Percentiles rank a stretch among this genome's conserved stretches.
These are phyloP conservation scores for Orius insidiosus DNA, from an alignment of 1,140 invertebrate genomes.

Conservation along the genomic window DNA sequence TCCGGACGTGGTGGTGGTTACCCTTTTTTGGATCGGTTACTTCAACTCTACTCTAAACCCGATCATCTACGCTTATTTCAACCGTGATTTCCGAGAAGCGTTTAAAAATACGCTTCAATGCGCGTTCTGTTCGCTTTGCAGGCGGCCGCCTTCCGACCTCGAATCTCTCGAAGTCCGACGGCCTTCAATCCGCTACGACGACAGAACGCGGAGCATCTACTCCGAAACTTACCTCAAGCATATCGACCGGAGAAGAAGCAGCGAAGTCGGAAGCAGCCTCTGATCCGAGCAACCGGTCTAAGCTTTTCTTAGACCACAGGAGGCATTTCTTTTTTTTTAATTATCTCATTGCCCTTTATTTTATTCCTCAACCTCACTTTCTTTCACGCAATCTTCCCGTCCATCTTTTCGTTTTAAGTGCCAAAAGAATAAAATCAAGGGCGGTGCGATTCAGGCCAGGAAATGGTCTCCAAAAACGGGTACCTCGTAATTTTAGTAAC, in stretches of 20 bases:
- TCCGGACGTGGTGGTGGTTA: constrained; percentile 67
- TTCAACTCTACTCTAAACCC: constrained; percentile 95
- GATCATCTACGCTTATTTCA: constrained; percentile 96
- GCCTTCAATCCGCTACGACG: constrained; percentile 48
- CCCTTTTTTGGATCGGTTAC: constrained; percentile 98
- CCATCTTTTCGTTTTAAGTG: too few species aligned
- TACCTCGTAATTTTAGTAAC: too few species aligned
- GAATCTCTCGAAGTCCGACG: constrained; percentile 31
- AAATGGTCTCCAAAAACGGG: too few species aligned
- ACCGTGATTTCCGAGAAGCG: constrained; percentile 92
- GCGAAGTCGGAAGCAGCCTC: constrained; percentile 43
- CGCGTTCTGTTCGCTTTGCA: constrained; percentile 65
- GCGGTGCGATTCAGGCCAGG: too few species aligned
- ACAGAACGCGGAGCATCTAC: constrained; percentile 50
- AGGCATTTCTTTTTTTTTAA: too few species aligned
- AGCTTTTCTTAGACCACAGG: not conserved
- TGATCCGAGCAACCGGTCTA: constrained; percentile 30
- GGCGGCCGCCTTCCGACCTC: constrained; percentile 48
- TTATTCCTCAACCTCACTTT: too few species aligned
- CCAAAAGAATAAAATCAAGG: too few species aligned
- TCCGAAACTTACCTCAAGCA: constrained; percentile 52
- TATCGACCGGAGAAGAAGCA: constrained; percentile 35
- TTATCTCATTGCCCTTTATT: too few species aligned
- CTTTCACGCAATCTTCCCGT: too few species aligned
- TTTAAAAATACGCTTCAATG: constrained; percentile 88